Conservation (phyloP, 2,113 vertebrate genomes). For the Vombatus ursinus region DNA sequence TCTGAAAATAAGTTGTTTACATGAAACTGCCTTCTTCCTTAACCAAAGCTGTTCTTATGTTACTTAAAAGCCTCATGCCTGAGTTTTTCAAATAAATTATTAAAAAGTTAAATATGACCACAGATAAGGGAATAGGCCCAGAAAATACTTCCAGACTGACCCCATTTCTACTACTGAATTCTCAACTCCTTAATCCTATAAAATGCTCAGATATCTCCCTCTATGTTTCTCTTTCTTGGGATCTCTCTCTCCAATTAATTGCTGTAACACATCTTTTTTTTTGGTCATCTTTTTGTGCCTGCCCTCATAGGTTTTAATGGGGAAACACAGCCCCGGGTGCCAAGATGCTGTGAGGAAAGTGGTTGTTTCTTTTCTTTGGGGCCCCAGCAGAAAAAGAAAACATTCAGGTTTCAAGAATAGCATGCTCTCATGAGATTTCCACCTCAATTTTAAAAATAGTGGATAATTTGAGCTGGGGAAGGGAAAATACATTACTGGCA, state of each 20-base stretch:
- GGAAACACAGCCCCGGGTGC: conserved; percentile 43
- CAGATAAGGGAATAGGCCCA: conserved; percentile 23
- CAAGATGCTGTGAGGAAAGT: conserved; percentile 58
- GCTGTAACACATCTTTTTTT: conserved; percentile 57
- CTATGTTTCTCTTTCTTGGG: conserved; percentile 29
- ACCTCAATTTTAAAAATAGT: conserved; percentile 59
- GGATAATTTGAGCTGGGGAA: conserved; percentile 30
- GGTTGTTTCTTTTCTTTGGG: conserved; percentile 58
- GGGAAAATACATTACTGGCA: conserved; percentile 62
- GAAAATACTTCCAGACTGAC: conserved; percentile 24
- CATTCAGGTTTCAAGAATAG: conserved; percentile 65
- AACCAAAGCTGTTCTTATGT: conserved; percentile 48
- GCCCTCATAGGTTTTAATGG: conserved; percentile 65
- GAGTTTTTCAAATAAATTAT: conserved; percentile 50
- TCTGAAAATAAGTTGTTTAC: neutral
- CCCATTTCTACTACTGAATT: conserved; percentile 21
- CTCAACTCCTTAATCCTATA: conserved; percentile 42
- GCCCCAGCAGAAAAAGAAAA: conserved; percentile 62
- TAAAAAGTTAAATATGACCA: conserved; percentile 12
- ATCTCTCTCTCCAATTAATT: conserved; percentile 35
- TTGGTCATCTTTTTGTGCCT: conserved; percentile 54
- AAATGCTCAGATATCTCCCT: conserved; percentile 38
- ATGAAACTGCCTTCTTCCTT: conserved; percentile 37
- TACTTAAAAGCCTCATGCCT: conserved; percentile 38
- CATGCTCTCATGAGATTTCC: conserved; percentile 64